These are phyloP conservation scores for Enteromius argenteus DNA, from an alignment of 2,797 vertebrate species.

Conservation along the genomic window DNA sequence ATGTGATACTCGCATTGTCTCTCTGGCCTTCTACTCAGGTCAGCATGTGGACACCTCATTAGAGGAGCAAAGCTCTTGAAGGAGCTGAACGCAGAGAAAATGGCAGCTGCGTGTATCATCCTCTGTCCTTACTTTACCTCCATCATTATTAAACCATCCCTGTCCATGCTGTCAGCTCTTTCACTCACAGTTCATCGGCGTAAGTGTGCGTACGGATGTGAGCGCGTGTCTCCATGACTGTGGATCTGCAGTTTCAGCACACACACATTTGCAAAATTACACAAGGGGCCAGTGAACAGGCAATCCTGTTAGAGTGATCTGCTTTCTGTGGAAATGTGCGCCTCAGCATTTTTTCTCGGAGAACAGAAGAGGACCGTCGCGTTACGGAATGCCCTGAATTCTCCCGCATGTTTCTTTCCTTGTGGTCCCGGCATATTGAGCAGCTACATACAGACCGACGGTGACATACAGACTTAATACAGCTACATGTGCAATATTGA, in stretches of 20 bases:
- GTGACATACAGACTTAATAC: background rate
- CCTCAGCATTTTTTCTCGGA: slow-evolving; percentile 56
- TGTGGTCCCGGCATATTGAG: background rate
- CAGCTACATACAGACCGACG: background rate
- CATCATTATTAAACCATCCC: slow-evolving; percentile 37
- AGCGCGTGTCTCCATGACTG: background rate
- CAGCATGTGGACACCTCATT: slow-evolving; percentile 39
- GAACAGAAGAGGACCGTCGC: slow-evolving; percentile 17
- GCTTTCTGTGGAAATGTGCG: slow-evolving; percentile 51
- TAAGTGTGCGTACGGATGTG: background rate
- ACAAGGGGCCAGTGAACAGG: slow-evolving; percentile 56
- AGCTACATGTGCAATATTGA: slow-evolving; percentile 29
- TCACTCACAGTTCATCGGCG: slow-evolving; percentile 46
- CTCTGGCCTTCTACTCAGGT: slow-evolving; percentile 13
- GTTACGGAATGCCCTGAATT: slow-evolving; percentile 35
- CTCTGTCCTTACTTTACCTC: slow-evolving; percentile 48
- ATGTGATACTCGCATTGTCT: slow-evolving; percentile 25
- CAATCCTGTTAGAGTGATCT: slow-evolving; percentile 61
- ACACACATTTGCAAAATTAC: slow-evolving; percentile 49
- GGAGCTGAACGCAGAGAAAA: slow-evolving; percentile 30
- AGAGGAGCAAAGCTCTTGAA: slow-evolving; percentile 22
- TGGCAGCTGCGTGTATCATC: slow-evolving; percentile 17
- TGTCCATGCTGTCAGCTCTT: slow-evolving; percentile 36
- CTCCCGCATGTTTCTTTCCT: slow-evolving; percentile 12
- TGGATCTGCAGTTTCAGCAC: slow-evolving; percentile 38